Evolutionary conservation across 2,113 vertebrate species (phyloP).

Genomic region (Dipodomys stephensi): DNA sequence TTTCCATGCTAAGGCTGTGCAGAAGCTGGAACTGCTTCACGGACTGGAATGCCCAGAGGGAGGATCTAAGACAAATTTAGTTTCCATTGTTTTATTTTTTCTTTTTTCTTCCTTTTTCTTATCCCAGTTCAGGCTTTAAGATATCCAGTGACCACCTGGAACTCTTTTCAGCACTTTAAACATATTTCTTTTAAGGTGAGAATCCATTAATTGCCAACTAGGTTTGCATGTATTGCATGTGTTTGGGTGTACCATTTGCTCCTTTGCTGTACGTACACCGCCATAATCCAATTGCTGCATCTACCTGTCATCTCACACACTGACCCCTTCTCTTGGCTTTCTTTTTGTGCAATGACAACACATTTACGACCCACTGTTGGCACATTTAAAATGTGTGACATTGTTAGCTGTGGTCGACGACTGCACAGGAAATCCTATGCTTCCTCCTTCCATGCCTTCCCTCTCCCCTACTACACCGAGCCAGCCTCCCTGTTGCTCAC

Average conservation of each 20-base stretch:
- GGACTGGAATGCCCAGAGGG: rapidly evolving
- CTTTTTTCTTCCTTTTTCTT: too few species aligned
- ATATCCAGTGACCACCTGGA: not conserved
- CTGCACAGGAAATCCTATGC: too few species aligned
- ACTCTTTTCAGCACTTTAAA: not conserved
- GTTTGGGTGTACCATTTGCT: not conserved
- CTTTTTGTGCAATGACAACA: not conserved
- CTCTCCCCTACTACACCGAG: not conserved
- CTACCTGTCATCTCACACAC: not conserved
- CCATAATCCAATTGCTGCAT: not conserved
- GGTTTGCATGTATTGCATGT: too few species aligned
- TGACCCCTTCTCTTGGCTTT: too few species aligned
- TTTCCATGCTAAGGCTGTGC: rapidly evolving
- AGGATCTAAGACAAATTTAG: rapidly evolving
- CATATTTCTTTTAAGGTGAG: not conserved
- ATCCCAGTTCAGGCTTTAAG: not conserved
- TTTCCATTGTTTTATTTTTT: not conserved
- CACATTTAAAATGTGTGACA: not conserved
- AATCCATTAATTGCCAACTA: not conserved
- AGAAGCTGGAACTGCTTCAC: not conserved
- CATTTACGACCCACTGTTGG: too few species aligned
- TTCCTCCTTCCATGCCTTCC: too few species aligned
- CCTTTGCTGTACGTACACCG: not conserved
- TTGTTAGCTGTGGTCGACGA: too few species aligned
- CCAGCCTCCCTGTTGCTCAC: rapidly evolving